Evolutionary conservation across 2,888 invertebrate species (phyloP).

Genomic region (Stenolophus ochropezus): DNA sequence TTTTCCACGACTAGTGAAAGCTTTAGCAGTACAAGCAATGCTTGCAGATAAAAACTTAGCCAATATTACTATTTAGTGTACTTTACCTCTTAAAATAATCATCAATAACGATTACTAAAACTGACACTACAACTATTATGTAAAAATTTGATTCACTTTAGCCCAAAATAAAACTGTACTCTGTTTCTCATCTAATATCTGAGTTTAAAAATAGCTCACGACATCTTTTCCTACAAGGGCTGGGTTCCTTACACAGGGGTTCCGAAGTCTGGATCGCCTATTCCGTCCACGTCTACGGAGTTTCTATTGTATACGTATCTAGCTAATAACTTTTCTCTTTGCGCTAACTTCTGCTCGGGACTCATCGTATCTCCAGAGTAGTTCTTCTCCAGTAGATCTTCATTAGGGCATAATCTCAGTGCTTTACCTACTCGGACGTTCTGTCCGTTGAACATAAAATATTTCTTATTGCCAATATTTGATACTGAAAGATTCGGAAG

Average conservation of each 20-base stretch:
- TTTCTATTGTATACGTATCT: slow-evolving; percentile 73
- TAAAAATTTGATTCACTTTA: slow-evolving; percentile 60
- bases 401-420: slow-evolving; percentile 71
- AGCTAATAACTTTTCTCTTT: slow-evolving; percentile 71
- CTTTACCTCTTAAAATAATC: slow-evolving; percentile 55
- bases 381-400: slow-evolving; percentile 66
- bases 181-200: slow-evolving; percentile 49
- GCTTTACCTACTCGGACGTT: slow-evolving; percentile 71
- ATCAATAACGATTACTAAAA: slow-evolving; percentile 44
- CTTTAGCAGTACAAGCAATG: slow-evolving; percentile 53
- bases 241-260: slow-evolving; percentile 76
- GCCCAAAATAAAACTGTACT: slow-evolving; percentile 60
- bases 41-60: slow-evolving; percentile 60
- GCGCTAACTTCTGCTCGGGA: slow-evolving; percentile 67
- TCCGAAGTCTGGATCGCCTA: slow-evolving; percentile 82
- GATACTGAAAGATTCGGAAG: slow-evolving; percentile 60
- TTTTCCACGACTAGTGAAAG: slow-evolving; percentile 40
- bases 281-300: slow-evolving; percentile 73
- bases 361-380: slow-evolving; percentile 65
- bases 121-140: slow-evolving; percentile 53
- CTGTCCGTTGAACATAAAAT: slow-evolving; percentile 70
- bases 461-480: slow-evolving; percentile 68
- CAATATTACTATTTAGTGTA: slow-evolving; percentile 60
- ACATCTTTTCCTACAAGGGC: slow-evolving; percentile 57
- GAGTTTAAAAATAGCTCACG: slow-evolving; percentile 59